phyloP scores from a whole-genome alignment of 2,888 invertebrate species.

The Graphium colonna region DNA sequence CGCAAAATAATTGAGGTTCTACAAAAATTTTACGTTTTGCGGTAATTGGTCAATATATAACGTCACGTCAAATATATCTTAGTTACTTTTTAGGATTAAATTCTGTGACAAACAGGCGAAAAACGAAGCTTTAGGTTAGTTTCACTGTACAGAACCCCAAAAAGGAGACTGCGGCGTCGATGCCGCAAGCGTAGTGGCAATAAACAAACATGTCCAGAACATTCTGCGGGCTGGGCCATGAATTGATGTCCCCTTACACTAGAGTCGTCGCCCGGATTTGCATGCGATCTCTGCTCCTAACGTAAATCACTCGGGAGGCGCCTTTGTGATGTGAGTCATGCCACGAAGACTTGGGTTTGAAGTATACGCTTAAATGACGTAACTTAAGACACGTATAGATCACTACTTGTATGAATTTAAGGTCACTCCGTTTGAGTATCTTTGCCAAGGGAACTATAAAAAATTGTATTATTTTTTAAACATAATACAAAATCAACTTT shows the following conservation, averaged over 20 bases:
- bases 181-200: slow-evolving; percentile 3
- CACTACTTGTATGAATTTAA: too few relatives aligned
- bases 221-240: slow-evolving; percentile 9
- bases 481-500: too few relatives aligned
- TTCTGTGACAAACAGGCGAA: not conserved
- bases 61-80: too few relatives aligned
- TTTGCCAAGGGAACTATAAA: too few relatives aligned
- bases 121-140: not conserved
- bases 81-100: too few relatives aligned
- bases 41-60: not conserved
- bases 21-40: not conserved
- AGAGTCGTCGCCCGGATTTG: slow-evolving; percentile 1
- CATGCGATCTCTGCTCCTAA: slow-evolving; percentile 8
- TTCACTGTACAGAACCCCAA: not conserved
- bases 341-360: too few relatives aligned
- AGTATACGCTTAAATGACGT: too few relatives aligned
- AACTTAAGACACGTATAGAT: too few relatives aligned
- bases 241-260: slow-evolving; percentile 11
- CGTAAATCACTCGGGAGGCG: slow-evolving; percentile 14
- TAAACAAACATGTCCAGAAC: slow-evolving; percentile 18
- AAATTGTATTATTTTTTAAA: too few relatives aligned
- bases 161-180: not conserved
- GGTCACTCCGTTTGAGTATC: too few relatives aligned
- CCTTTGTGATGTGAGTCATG: slow-evolving; percentile 1
- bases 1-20: not conserved